Conservation (phyloP, 2,113 vertebrate genomes). For the Sceloporus undulatus region DNA sequence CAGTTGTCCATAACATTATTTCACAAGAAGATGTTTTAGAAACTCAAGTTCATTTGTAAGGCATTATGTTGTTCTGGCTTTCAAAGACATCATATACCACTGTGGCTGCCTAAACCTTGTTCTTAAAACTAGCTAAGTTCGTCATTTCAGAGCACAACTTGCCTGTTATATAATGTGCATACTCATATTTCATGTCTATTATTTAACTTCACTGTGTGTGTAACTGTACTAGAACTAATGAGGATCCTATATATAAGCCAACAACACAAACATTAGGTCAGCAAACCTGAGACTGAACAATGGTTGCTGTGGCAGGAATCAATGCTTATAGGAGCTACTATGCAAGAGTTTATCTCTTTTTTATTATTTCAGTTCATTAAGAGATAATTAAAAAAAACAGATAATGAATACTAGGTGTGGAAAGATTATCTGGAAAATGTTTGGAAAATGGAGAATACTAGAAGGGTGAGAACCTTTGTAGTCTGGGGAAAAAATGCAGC, state of each 20-base stretch:
- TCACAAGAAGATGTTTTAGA: conserved; percentile 1
- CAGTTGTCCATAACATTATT: conserved; percentile 1
- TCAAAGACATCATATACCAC: neutral
- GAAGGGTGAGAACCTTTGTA: too few species aligned
- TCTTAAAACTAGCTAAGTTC: neutral
- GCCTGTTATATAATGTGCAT: neutral
- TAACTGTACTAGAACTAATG: neutral
- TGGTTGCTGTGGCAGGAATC: neutral
- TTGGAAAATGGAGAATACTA: too few species aligned
- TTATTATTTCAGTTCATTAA: neutral
- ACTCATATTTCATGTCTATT: neutral
- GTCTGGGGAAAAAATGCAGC: too few species aligned
- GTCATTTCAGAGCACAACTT: neutral
- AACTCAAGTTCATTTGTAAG: conserved; percentile 8
- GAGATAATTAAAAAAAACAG: neutral
- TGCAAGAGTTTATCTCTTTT: neutral
- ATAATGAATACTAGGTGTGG: too few species aligned
- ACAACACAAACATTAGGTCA: neutral
- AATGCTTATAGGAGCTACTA: neutral
- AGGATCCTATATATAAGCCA: neutral
- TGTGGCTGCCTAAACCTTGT: neutral
- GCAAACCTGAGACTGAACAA: neutral
- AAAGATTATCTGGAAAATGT: too few species aligned
- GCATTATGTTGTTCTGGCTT: neutral
- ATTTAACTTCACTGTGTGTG: neutral